Conservation (phyloP, 2,888 invertebrate species). For the Eucera pruinosa region DNA sequence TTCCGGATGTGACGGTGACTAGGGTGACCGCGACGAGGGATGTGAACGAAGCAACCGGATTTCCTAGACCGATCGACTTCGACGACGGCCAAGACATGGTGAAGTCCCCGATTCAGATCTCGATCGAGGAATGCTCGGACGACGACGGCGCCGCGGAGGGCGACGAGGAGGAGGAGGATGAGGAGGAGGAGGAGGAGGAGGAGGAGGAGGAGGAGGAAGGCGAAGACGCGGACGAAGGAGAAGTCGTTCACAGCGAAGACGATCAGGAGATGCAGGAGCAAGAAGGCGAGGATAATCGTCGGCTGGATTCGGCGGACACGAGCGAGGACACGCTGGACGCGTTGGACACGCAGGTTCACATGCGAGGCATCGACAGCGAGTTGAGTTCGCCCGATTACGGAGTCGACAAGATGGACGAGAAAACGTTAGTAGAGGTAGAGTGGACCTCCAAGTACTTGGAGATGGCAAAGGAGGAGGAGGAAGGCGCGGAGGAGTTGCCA, state of each 20-base stretch:
- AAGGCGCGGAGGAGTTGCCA: constrained; percentile 85
- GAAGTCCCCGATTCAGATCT: constrained; percentile 83
- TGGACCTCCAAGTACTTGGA: constrained; percentile 89
- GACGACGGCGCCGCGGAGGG: constrained; percentile 68
- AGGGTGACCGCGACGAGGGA: constrained; percentile 72
- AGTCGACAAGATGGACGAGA: constrained; percentile 81
- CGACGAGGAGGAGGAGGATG: constrained; percentile 11
- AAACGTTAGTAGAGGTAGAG: constrained; percentile 85
- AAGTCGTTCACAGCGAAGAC: constrained; percentile 1
- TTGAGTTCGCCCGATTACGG: constrained; percentile 82
- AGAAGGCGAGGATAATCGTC: constrained; percentile 77
- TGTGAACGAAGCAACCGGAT: constrained; percentile 5
- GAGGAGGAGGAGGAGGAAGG: constrained; percentile 41
- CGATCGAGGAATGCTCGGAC: constrained; percentile 83
- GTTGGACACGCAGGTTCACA: constrained; percentile 79
- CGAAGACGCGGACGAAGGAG: constrained; percentile 30
- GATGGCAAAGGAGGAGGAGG: constrained; percentile 87
- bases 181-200: constrained; percentile 15
- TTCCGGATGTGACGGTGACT: constrained; percentile 74
- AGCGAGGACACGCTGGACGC: constrained; percentile 83
- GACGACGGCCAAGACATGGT: constrained; percentile 79
- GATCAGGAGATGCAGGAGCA: constrained; percentile 63
- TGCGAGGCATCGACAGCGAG: constrained; percentile 81
- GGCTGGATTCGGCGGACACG: constrained; percentile 79
- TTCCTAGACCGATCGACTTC: constrained; percentile 43